Evolutionary conservation across 2,113 vertebrate species (phyloP), one percentile per base, ranked within the genome.

Genomic region (Callorhinus ursinus): DNA sequence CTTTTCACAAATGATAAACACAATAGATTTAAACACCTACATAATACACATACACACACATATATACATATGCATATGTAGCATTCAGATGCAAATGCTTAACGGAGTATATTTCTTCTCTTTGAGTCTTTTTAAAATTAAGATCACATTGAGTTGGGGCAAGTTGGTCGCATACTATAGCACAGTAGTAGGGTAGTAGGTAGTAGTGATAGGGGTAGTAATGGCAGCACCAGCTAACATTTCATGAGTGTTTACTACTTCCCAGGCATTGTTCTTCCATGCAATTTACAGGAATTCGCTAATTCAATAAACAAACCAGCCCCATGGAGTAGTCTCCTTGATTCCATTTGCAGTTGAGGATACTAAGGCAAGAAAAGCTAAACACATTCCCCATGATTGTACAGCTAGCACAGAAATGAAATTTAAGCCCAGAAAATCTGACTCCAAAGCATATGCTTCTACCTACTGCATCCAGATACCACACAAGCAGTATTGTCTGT

Each of bases 121-220:
- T 63, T 51, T 36, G 84, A 53, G 12, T 1, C 33, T 57, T 59
- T 86, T 59, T 18, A 13, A 18, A 53, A n/a, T 74, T 83, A 24
- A 57, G 42, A 28, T 57, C 11, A 57, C 36, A 51, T 0, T 46
- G 16, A 87, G 1, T 36, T 92, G 15, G 22, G 16, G 21, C 26
- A 69, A 82, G n/a, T 59, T 42, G 51, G 7, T 13, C 16, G 71
- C 67, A 69, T 36, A 69, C 15, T 13, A 10, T 5, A 36, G 16
- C 2, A 49, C 3, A 21, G 9, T 2, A 10, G 18, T 4, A 4
- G 19, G 6, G 19, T 6, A 12, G 26, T 5, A 4, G 16, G 7
- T 0, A 82, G 51, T 9, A 51, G 15, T 9, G 7, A 19, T 0
- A 42, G 61, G 24, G 77, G 53, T 18, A 21, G 77, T 42, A 36